Evolutionary conservation across 2,113 vertebrate genomes (phyloP), one percentile per base, ranked within the genome.

Genomic region (Todiramphus chloris): DNA sequence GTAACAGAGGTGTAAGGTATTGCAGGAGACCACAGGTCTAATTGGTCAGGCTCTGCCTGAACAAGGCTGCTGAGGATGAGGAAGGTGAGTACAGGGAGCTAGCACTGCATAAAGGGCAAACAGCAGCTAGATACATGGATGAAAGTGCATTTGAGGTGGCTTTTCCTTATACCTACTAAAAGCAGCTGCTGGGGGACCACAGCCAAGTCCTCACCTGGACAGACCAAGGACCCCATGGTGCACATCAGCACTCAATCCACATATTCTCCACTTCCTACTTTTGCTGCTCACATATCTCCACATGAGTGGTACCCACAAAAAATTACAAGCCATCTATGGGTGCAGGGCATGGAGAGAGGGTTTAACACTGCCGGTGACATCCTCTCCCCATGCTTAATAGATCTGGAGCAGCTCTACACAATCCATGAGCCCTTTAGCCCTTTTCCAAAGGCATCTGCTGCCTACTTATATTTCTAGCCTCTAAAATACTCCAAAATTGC

Each of bases 261-360:
- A 64, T 2, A 1, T 11, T 37, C 31, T 33, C 15, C 33, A 64
- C 5, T 10, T 80, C 44, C 59, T 68, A 0, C 13, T 68, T 73
- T 50, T 59, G n/a, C 33, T 68, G 23, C 37, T 81, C 6, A 19
- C 6, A 4, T 55, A 50, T 5, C 11, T 55, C 35, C 56, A 12
- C 1, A 0, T 20, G 4, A 46, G 20, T 35, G 27, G 27, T 62
- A 83, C 33, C 27, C 33, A 8, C 24, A 16, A 58, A 51, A 77
- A 41, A 9, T 15, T 20, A 51, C 2, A 20, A 67, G 35, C 6
- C 51, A 78, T 11, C n/a, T 68, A 1, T 3, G 5, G 25, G 28
- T 12, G 21, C 0, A 3, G 48, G 15, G 19, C 55, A 62, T 1
- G 5, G 13, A 39, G 13, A 85, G 5, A 4, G 7, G 15, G 13